Conservation (phyloP, 2,888 invertebrate genomes). For the Eupelmus urozonus region DNA sequence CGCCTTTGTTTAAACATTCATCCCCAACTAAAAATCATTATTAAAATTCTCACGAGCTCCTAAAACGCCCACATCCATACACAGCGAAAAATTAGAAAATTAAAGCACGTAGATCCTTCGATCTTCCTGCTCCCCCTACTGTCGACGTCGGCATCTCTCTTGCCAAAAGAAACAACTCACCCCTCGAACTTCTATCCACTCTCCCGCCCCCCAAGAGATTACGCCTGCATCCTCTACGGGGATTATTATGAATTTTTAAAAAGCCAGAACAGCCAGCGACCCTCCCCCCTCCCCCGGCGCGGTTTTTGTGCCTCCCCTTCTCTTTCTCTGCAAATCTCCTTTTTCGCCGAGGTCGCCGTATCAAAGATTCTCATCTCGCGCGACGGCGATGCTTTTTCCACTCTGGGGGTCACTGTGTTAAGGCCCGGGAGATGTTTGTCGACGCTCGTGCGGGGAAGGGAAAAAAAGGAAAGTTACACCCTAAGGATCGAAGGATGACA, state of each 20-base stretch:
- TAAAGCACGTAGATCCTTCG: neutral
- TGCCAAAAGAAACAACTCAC: neutral
- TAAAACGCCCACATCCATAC: too few species aligned
- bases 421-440: neutral
- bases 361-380: neutral
- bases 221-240: neutral
- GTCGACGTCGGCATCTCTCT: neutral
- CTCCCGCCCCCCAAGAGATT: neutral
- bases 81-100: neutral
- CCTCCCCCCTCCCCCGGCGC: neutral
- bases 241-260: constrained; percentile 31
- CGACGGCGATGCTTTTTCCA: neutral
- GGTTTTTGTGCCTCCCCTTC: neutral
- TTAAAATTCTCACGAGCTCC: too few species aligned
- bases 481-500: neutral
- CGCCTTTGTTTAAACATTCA: too few species aligned
- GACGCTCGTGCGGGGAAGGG: neutral
- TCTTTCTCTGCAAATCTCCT: neutral
- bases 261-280: too few species aligned
- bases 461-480: neutral
- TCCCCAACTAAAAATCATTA: too few species aligned
- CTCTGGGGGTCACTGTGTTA: neutral
- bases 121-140: neutral
- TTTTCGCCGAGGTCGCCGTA: neutral
- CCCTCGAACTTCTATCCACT: neutral